A percentile compares a stretch with the other conserved stretches of the same genome.
Conservation (phyloP, 2,113 vertebrate species). For the Brachypodius melanocephalos region DNA sequence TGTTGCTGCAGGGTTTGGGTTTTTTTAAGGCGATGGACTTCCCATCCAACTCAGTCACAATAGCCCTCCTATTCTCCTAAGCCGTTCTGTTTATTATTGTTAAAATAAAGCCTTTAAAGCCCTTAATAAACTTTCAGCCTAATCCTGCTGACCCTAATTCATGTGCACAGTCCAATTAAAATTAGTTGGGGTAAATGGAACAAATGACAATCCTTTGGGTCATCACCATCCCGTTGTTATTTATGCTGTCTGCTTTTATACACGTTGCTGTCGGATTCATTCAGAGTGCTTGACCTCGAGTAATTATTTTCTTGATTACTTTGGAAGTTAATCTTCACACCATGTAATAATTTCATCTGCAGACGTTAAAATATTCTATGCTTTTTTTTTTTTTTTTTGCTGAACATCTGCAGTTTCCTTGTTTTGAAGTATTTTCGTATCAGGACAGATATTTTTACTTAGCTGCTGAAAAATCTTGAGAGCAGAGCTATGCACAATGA, state of each 20-base stretch:
- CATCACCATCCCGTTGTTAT: accelerated
- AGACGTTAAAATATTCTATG: background rate
- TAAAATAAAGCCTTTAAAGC: slow-evolving; percentile 39
- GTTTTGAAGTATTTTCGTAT: background rate
- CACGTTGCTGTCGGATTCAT: background rate
- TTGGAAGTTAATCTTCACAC: background rate
- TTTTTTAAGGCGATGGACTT: background rate
- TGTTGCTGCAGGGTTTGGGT: background rate
- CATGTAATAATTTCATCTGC: background rate
- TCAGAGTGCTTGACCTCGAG: background rate
- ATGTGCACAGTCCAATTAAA: slow-evolving; percentile 32
- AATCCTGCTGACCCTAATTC: slow-evolving; percentile 24
- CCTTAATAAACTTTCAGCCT: slow-evolving; percentile 5
- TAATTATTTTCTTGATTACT: background rate
- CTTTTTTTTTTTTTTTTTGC: background rate
- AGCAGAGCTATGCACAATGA: background rate
- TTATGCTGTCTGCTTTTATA: background rate
- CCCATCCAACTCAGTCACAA: background rate
- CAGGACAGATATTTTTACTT: background rate
- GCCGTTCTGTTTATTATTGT: background rate
- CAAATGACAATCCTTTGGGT: background rate
- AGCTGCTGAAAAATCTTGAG: background rate
- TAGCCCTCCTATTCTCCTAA: slow-evolving; percentile 1
- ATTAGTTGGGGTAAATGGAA: background rate
- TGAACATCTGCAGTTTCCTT: background rate